phyloP scores from a whole-genome alignment of 2,113 vertebrate genomes.

The Leucopsar rothschildi region DNA sequence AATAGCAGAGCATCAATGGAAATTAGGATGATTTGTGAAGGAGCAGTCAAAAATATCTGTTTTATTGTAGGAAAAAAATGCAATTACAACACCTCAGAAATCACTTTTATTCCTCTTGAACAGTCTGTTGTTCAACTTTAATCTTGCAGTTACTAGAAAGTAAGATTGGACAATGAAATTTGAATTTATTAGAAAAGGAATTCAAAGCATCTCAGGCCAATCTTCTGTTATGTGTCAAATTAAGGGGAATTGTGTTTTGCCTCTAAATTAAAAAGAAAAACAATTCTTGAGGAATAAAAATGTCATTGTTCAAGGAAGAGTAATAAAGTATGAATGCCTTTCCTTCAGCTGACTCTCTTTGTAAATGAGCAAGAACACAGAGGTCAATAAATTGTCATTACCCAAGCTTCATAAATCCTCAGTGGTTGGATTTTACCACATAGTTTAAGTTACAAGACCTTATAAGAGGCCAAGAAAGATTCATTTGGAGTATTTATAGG shows the following conservation, averaged over 20 bases:
- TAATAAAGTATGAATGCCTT: constrained; percentile 30
- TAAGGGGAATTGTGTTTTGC: background rate
- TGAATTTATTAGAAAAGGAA: constrained; percentile 4
- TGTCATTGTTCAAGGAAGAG: constrained; percentile 14
- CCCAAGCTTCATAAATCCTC: constrained; percentile 25
- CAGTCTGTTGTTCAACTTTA: background rate
- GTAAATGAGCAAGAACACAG: constrained; percentile 2
- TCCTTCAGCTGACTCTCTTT: constrained; percentile 2
- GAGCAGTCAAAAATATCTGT: background rate
- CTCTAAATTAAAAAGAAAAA: constrained; percentile 17
- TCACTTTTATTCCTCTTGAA: background rate
- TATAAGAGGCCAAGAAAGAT: background rate
- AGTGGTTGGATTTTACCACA: background rate
- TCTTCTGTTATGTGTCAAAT: background rate
- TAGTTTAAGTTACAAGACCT: background rate
- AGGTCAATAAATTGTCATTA: constrained; percentile 34
- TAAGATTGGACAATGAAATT: background rate
- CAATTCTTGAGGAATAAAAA: constrained; percentile 3
- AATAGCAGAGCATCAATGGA: background rate
- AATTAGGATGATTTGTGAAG: background rate
- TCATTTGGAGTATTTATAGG: background rate
- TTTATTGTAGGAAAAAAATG: background rate
- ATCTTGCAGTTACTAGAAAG: background rate
- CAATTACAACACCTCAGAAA: background rate
- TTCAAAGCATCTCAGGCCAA: background rate